Conservation (phyloP, 2,113 vertebrate species). For the Ranitomeya imitator region DNA sequence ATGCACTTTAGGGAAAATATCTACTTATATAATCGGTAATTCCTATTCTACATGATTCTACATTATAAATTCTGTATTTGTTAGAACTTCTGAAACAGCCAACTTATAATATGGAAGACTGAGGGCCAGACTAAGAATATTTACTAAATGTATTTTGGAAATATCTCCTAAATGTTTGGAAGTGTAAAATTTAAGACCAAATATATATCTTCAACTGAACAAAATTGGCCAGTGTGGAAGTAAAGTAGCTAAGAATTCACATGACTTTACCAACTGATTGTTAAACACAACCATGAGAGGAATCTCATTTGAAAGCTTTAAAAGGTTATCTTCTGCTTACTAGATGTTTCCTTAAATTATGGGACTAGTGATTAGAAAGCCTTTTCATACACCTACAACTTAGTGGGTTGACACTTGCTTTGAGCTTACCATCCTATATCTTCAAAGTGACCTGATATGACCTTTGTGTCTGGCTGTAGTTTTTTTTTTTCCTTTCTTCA, state of each 20-base stretch:
- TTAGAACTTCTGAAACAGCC: too few relatives aligned
- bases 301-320: slow-evolving; percentile 9
- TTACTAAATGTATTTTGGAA: neutral
- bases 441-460: slow-evolving; percentile 52
- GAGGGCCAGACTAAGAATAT: neutral
- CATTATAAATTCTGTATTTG: too few relatives aligned
- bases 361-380: slow-evolving; percentile 28
- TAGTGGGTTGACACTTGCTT: slow-evolving; percentile 39
- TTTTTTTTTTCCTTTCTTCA: slow-evolving; percentile 22
- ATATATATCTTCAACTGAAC: neutral
- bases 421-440: slow-evolving; percentile 53
- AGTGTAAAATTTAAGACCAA: neutral
- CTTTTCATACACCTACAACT: slow-evolving; percentile 48
- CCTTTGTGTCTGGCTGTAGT: slow-evolving; percentile 36
- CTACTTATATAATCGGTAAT: too few relatives aligned
- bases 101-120: too few relatives aligned
- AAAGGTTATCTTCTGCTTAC: slow-evolving; percentile 41
- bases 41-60: too few relatives aligned
- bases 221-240: neutral
- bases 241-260: neutral
- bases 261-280: neutral
- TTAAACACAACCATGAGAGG: neutral
- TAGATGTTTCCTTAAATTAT: slow-evolving; percentile 30
- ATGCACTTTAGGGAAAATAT: neutral
- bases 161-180: neutral